These are phyloP conservation scores for Gastrophysa polygoni DNA, from an alignment of 2,888 invertebrate genomes.

Conservation along the genomic window DNA sequence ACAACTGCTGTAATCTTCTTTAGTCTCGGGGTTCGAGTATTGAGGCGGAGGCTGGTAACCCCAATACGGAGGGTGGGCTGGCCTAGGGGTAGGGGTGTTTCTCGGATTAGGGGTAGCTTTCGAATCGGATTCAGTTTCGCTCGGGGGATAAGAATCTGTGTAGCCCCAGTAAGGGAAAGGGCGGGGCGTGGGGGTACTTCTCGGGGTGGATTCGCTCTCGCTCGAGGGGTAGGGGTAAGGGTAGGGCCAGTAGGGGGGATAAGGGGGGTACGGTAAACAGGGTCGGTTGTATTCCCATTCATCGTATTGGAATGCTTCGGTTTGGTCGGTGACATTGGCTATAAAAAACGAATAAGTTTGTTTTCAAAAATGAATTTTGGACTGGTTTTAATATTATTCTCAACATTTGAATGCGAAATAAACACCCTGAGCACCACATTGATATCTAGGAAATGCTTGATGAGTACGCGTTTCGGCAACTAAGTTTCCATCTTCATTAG, in stretches of 20 bases:
- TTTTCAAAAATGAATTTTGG: background rate
- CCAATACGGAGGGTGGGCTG: conserved; percentile 42
- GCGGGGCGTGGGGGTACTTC: background rate
- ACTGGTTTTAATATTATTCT: too few species aligned
- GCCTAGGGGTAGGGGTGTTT: conserved; percentile 23
- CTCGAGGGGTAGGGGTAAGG: conserved; percentile 11
- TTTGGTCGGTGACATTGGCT: conserved; percentile 54
- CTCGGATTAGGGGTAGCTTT: conserved; percentile 19
- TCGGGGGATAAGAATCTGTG: background rate
- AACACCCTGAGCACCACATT: too few species aligned
- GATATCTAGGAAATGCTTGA: too few species aligned
- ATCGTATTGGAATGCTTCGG: conserved; percentile 48
- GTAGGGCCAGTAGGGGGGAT: conserved; percentile 46
- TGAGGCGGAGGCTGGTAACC: conserved; percentile 45
- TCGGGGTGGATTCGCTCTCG: background rate
- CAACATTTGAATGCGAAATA: too few species aligned
- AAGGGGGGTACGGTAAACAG: conserved; percentile 46
- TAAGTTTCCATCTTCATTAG: too few species aligned
- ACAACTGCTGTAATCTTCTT: background rate
- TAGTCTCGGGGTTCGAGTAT: conserved; percentile 21
- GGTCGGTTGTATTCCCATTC: conserved; percentile 48
- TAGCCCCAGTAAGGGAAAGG: conserved; percentile 42
- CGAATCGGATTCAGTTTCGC: background rate
- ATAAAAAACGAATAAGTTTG: conserved; percentile 47
- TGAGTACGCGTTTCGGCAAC: too few species aligned